Percentiles rank a stretch among this genome's conserved stretches.
These are phyloP conservation scores for Neolamprologus modestus DNA, from an alignment of 2,113 vertebrate genomes.

Conservation along the genomic window DNA sequence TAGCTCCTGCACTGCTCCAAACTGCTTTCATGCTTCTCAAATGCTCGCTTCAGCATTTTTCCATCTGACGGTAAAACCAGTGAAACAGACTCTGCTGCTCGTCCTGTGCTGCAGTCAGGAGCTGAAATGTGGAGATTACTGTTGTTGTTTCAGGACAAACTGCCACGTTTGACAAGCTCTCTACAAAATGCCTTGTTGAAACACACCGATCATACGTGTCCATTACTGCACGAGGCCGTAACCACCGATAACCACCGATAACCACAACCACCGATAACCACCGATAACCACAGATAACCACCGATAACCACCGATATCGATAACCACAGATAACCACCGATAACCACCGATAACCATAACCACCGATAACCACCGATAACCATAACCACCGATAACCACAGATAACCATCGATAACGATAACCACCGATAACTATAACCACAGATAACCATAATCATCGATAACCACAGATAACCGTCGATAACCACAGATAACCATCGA, in stretches of 20 bases:
- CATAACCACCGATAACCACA: fast-evolving
- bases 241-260: fast-evolving
- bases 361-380: fast-evolving
- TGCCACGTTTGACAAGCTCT: background rate
- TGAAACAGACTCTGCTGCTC: background rate
- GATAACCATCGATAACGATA: fast-evolving
- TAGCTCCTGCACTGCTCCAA: background rate
- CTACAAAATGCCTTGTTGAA: background rate
- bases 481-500: too few relatives aligned
- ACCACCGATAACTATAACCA: fast-evolving
- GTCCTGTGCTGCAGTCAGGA: background rate
- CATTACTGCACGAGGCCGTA: background rate
- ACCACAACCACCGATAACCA: too few relatives aligned
- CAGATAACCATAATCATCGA: fast-evolving
- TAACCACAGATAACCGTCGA: fast-evolving
- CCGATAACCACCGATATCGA: fast-evolving
- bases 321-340: fast-evolving
- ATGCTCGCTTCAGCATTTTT: background rate
- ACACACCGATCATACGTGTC: background rate
- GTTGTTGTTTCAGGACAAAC: background rate
- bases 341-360: fast-evolving
- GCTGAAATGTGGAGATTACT: fast-evolving
- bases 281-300: fast-evolving
- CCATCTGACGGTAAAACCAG: background rate
- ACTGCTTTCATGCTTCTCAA: background rate